These are phyloP conservation scores for Acromyrmex heyeri DNA, from an alignment of 1,140 invertebrate genomes.

Conservation along the genomic window DNA sequence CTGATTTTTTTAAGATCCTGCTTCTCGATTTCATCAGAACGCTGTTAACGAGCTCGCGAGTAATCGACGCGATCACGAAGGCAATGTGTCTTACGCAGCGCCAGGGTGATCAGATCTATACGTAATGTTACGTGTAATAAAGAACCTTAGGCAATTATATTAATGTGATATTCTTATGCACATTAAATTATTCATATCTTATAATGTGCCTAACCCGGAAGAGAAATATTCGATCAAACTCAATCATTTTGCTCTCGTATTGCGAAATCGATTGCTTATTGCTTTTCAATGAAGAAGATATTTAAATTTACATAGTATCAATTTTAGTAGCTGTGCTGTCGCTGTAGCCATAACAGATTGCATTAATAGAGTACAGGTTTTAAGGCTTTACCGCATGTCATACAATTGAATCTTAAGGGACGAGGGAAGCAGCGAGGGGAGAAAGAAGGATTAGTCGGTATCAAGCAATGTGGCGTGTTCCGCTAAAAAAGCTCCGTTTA, in stretches of 20 bases:
- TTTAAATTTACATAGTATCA: conserved; percentile 40
- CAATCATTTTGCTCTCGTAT: conserved; percentile 4
- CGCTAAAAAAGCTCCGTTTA: conserved; percentile 76
- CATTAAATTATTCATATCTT: conserved; percentile 31
- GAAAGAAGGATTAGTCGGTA: conserved; percentile 65
- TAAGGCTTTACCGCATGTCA: neutral
- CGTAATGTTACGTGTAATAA: conserved; percentile 31
- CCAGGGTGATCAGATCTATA: conserved; percentile 17
- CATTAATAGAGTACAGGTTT: conserved; percentile 44
- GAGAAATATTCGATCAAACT: conserved; percentile 40
- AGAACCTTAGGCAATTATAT: conserved; percentile 26
- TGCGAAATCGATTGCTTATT: conserved; percentile 52
- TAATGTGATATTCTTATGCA: conserved; percentile 26
- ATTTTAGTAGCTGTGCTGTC: conserved; percentile 55
- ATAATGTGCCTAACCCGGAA: neutral
- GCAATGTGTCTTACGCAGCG: conserved; percentile 58
- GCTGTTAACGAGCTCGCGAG: conserved; percentile 52
- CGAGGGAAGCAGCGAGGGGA: conserved; percentile 7
- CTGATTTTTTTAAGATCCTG: conserved; percentile 61
- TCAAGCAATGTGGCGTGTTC: conserved; percentile 73
- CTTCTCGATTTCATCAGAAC: conserved; percentile 67
- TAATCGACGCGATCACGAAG: conserved; percentile 76
- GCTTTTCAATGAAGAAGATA: conserved; percentile 14
- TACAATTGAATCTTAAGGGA: neutral
- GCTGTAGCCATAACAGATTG: conserved; percentile 10